Evolutionary conservation across 2,113 vertebrate genomes (phyloP).

Genomic region (Cromileptes altivelis): DNA sequence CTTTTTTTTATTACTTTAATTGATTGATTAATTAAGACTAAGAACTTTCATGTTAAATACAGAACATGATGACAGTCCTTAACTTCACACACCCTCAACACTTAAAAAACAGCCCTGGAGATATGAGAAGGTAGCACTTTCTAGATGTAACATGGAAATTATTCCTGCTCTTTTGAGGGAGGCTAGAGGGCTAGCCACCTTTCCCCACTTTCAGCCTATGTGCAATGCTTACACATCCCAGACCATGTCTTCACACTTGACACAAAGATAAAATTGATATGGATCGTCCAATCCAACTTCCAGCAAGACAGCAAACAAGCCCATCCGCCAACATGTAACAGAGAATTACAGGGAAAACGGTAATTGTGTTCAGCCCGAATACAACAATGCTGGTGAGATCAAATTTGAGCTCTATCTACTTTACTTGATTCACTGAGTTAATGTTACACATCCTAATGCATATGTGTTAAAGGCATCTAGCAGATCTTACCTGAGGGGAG

Average conservation of each 20-base stretch:
- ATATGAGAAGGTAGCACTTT: too few relatives aligned
- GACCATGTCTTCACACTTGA: background rate
- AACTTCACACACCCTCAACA: too few relatives aligned
- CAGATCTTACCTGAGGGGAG: constrained; percentile 91
- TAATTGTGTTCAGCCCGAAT: background rate
- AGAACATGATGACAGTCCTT: too few relatives aligned
- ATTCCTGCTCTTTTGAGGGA: background rate
- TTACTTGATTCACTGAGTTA: background rate
- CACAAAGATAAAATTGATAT: background rate
- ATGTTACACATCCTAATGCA: background rate
- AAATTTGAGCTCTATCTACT: background rate
- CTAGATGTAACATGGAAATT: background rate
- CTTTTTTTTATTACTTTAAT: too few relatives aligned
- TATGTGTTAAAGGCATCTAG: background rate
- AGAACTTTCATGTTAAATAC: too few relatives aligned
- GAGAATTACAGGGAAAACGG: background rate
- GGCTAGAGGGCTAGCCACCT: background rate
- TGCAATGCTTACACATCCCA: background rate
- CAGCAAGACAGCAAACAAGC: background rate
- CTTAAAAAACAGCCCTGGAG: too few relatives aligned
- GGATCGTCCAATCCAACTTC: background rate
- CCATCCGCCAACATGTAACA: background rate
- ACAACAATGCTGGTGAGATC: background rate
- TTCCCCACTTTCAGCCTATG: background rate
- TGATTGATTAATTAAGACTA: too few relatives aligned